phyloP scores from a whole-genome alignment of 1,140 invertebrate species.

The Caenorhabditis tropicalis region DNA sequence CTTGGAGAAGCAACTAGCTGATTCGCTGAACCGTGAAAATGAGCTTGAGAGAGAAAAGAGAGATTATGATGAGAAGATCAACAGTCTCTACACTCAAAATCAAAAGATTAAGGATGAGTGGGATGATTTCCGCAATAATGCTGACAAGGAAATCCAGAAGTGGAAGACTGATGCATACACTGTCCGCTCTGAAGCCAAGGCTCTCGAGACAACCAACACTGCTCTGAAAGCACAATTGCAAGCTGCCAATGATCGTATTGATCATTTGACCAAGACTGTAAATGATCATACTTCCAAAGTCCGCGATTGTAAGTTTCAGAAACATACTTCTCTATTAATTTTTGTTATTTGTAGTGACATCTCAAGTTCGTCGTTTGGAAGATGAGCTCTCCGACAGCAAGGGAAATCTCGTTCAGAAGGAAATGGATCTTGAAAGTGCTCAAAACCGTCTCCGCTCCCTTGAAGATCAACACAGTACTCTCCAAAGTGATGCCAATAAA shows the following conservation, averaged over 20 bases:
- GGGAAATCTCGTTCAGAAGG: slow-evolving; percentile 56
- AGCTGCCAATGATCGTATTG: slow-evolving; percentile 65
- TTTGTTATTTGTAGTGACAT: slow-evolving; percentile 60
- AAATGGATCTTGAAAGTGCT: slow-evolving; percentile 65
- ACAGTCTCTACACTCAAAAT: slow-evolving; percentile 60
- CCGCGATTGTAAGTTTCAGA: slow-evolving; percentile 64
- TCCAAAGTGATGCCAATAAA: slow-evolving; percentile 61
- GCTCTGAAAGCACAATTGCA: slow-evolving; percentile 67
- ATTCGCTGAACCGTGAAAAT: slow-evolving; percentile 66
- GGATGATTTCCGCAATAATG: slow-evolving; percentile 66
- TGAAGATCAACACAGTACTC: slow-evolving; percentile 63
- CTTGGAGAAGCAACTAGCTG: slow-evolving; percentile 66
- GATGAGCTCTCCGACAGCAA: slow-evolving; percentile 66
- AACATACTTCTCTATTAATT: neutral
- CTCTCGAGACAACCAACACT: slow-evolving; percentile 66
- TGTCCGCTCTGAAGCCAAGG: slow-evolving; percentile 67
- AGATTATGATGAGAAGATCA: slow-evolving; percentile 68
- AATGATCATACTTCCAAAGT: slow-evolving; percentile 70
- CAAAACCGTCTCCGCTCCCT: slow-evolving; percentile 61
- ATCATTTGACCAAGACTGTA: slow-evolving; percentile 69
- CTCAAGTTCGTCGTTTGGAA: slow-evolving; percentile 67
- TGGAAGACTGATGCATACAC: slow-evolving; percentile 71
- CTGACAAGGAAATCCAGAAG: slow-evolving; percentile 72
- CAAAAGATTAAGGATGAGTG: slow-evolving; percentile 70
- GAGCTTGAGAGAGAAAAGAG: slow-evolving; percentile 65